Percentiles rank a stretch among this genome's conserved stretches.
phyloP scores from a whole-genome alignment of 2,113 vertebrate genomes.

The Solea senegalensis region DNA sequence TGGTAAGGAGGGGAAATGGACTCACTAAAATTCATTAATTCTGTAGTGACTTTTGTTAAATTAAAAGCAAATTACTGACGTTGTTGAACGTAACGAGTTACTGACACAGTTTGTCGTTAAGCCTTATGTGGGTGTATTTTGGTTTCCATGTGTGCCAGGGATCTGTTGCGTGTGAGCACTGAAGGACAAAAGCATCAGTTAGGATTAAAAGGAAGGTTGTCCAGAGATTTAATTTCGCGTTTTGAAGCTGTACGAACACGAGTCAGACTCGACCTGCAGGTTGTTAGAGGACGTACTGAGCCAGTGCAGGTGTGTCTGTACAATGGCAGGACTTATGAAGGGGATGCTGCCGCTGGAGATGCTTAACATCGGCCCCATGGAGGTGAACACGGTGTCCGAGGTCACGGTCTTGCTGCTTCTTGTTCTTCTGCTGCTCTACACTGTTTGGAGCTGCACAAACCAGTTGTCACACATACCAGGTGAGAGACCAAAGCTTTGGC shows the following conservation, averaged over 20 bases:
- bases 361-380: constrained; percentile 66
- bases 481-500: constrained; percentile 53
- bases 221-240: constrained; percentile 26
- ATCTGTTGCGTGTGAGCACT: constrained; percentile 51
- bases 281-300: not conserved
- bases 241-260: constrained; percentile 31
- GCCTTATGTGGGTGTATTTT: constrained; percentile 26
- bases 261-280: not conserved
- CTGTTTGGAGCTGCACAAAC: constrained; percentile 77
- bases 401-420: constrained; percentile 72
- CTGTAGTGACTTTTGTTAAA: no score
- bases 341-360: constrained; percentile 71
- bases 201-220: constrained; percentile 72
- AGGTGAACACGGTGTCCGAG: constrained; percentile 36
- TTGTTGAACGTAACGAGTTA: not conserved
- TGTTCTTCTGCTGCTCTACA: constrained; percentile 80
- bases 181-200: constrained; percentile 72
- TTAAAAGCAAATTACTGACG: no score
- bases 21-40: no score
- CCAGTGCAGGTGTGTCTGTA: constrained; percentile 2
- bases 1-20: no score
- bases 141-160: not conserved
- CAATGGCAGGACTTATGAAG: constrained; percentile 50
- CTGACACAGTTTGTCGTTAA: not conserved
- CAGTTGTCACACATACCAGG: constrained; percentile 85